Evolutionary conservation across 2,797 vertebrate genomes (phyloP), one percentile per base, ranked within the genome.

Genomic region (Triplophysa yarkandensis): DNA sequence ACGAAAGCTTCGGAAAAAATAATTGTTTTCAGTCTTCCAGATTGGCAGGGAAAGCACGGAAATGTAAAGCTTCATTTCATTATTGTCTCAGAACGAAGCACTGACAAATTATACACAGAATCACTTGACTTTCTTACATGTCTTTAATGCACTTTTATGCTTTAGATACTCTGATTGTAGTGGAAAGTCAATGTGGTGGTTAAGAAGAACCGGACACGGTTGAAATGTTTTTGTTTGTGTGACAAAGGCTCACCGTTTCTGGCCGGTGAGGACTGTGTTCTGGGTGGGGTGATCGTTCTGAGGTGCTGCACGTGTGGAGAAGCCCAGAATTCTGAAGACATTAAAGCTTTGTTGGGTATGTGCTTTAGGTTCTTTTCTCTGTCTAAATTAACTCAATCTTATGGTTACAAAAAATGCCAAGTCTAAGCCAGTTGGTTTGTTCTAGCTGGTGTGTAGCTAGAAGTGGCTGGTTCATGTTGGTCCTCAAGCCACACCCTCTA

Each of bases 231-330:
- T 60, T 71, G 62, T 43, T 50, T 74, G n/a, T 76, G 36, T 86
- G 86, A 79, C 79, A 66, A 84, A 98, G 97, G 96, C 84, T 99
- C 97, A 74, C 96, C 96, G 80, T 98, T 99, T 82, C 90, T 99
- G 77, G 94, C 95, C 86, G 93, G 87, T 71, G 97, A 99, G 85
- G 97, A 99, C 65, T 94, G 95, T 17, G 95, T 98, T n/a, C 90
- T 99, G 0, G 98, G 97, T 41, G 97, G 97, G 63, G 96, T 99
- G 68, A 99, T 99, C 36, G 95, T 99, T 78, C 90, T 99, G 82
- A 93, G 95, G 61, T 95, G 94, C 78, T 97, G 96, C 89, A 90
- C 89, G 81, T 97, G 94, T 88, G 92, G 91, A 84, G 94, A 97
- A 69, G 79, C 92, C 57, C 93, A 92, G 79, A 90, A 94, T 14